These are phyloP conservation scores for Cartodere bifasciata DNA, from an alignment of 2,888 invertebrate genomes.

Conservation along the genomic window DNA sequence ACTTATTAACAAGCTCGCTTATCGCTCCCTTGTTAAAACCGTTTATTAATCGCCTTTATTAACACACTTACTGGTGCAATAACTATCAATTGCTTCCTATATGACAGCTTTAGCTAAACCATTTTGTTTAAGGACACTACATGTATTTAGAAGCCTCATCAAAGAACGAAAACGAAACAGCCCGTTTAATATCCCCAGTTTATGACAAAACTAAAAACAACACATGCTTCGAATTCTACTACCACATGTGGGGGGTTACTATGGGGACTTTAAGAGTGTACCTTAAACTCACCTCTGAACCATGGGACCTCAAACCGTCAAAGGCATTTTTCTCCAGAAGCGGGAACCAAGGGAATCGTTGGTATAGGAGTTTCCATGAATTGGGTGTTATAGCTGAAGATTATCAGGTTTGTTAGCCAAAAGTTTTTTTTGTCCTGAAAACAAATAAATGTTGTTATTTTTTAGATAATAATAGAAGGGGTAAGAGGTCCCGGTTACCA, in stretches of 20 bases:
- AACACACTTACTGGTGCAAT: too few relatives aligned
- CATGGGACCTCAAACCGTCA: slow-evolving; percentile 32
- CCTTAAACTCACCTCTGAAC: slow-evolving; percentile 34
- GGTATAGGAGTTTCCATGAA: slow-evolving; percentile 44
- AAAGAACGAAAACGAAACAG: slow-evolving; percentile 47
- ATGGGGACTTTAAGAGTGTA: slow-evolving; percentile 45
- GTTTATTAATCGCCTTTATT: too few relatives aligned
- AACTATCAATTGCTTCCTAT: too few relatives aligned
- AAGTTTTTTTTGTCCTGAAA: too few relatives aligned
- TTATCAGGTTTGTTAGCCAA: slow-evolving; percentile 43
- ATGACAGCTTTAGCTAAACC: too few relatives aligned
- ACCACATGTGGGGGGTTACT: slow-evolving; percentile 64
- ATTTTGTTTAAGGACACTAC: slow-evolving; percentile 63
- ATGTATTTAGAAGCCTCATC: slow-evolving; percentile 71
- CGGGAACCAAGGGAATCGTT: slow-evolving; percentile 58
- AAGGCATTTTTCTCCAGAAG: slow-evolving; percentile 45
- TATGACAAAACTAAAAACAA: slow-evolving; percentile 31
- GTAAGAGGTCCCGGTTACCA: slow-evolving; percentile 51
- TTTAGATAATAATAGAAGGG: slow-evolving; percentile 66
- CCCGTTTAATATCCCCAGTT: slow-evolving; percentile 61
- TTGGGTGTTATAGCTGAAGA: slow-evolving; percentile 36
- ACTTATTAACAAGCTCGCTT: too few relatives aligned
- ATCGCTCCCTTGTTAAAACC: too few relatives aligned
- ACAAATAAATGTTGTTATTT: slow-evolving; percentile 13
- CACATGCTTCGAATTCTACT: slow-evolving; percentile 54